Base-by-base conservation (phyloP, 2,797 vertebrate species). In the Dendrocincla tyrannina region DNA sequence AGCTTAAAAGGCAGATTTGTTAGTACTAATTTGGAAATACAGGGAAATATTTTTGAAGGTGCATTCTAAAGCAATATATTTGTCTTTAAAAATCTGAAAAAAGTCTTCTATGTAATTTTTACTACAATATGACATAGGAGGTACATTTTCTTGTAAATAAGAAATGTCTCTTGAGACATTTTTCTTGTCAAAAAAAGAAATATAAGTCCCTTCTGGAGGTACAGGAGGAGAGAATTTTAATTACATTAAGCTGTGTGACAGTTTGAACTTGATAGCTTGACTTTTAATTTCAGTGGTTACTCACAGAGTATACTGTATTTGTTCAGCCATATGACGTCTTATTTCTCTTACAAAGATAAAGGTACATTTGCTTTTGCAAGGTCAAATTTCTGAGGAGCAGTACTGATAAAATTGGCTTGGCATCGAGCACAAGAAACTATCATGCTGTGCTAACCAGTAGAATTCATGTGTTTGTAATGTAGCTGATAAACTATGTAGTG, bases 281-380 rank as follows among this genome's bases (percentile, higher is more conserved):
- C 92, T 95, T 92, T 88, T 96, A 86, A 90, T 96, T 96, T 94
- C 88, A 66, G 56, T 85, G 81, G 68, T 96, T 95, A 85, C 88
- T 94, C 77, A 91, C 77, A 79, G 72, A 91, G 58, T 19, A 27
- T 46, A 50, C 58, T 84, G 49, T 64, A 89, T 89, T 92, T 95
- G 49, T 87, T 96, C 87, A 91, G 85, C 94, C 87, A 62, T 96
- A 89, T 88, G 91, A 97, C 91, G 96, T 88, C 84, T 96, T 93
- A 88, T 91, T 97, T 94, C 85, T 94, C 27, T 89, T 90, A 78
- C 69, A 86, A 89, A 91, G 56, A 92, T 84, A 93, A 97, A 94
- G 82, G 92, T 94, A 72, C 55, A 60, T 93, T 94, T 93, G 92
- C 49, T 95, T 89, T 91, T 94, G 75, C 85, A 94, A 95, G 93